phyloP scores from a whole-genome alignment of 2,797 vertebrate species.

The Momotus momota region DNA sequence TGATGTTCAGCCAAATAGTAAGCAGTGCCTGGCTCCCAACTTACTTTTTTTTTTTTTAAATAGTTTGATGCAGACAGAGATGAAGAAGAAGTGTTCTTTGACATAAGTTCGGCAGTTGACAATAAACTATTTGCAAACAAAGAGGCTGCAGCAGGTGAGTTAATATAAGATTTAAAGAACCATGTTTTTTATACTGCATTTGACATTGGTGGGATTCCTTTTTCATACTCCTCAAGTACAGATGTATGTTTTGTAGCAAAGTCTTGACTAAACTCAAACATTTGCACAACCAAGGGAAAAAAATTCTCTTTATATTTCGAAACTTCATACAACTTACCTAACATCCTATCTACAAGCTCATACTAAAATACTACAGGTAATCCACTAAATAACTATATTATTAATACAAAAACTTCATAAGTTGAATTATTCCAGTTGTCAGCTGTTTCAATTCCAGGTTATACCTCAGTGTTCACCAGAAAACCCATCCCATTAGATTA shows the following conservation, averaged over 20 bases:
- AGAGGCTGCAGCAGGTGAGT: slow-evolving; percentile 89
- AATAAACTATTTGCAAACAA: slow-evolving; percentile 92
- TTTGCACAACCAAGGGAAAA: not conserved
- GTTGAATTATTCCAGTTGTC: not conserved
- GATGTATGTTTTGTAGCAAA: not conserved
- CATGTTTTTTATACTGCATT: not conserved
- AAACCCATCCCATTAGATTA: not conserved
- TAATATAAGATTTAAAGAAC: not conserved
- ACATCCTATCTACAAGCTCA: not conserved
- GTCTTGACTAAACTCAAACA: not conserved
- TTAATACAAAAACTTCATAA: not conserved
- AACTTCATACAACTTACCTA: not conserved
- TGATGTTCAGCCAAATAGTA: not conserved
- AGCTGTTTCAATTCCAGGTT: not conserved
- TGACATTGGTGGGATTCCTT: not conserved
- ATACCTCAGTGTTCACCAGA: not conserved
- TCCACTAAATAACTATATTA: not conserved
- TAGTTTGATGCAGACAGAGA: slow-evolving; percentile 95
- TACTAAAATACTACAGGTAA: not conserved
- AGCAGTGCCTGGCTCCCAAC: not conserved
- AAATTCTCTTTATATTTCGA: not conserved
- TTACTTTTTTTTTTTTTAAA: not conserved
- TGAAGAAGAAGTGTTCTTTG: slow-evolving; percentile 95
- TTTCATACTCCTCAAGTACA: not conserved
- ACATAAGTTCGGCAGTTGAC: slow-evolving; percentile 93